Base-by-base conservation (phyloP, 2,113 vertebrate species). In the Vombatus ursinus region DNA sequence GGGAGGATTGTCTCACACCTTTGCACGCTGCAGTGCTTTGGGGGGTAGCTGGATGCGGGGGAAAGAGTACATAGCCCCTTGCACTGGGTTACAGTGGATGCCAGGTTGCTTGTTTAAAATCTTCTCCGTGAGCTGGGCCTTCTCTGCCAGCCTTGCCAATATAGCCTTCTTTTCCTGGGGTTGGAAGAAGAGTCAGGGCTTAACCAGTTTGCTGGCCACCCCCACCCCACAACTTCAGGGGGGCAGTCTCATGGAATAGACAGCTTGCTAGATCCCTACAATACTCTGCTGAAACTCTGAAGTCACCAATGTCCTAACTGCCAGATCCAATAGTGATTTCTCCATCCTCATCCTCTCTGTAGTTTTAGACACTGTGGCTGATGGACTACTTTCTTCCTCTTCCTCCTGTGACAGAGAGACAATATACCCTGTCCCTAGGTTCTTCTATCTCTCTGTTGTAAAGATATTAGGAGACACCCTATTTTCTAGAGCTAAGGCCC, bases 21-120 rank as follows among this genome's bases (percentile, higher is more conserved):
- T 94, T 12, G 99, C 99, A 0, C 98, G 99, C 14, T 97, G 97
- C 50, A 99, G 26, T 0, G 99, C 99, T 0, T 98, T 98, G 4
- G 99, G 98, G 0, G 99, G 99, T 90, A 99, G 98, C 52, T 98
- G 97, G 53, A 99, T 98, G 1, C 97, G 92, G 0, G 99, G 99
- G 97, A 99, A 99, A 53, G 99, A 99, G 96, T 99, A 99, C 99
- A 99, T 99, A 52, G 99, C 99, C 0, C 99, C 99, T 98, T 99
- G 99, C 94, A 99, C 99, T 0, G 99, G 99, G 97, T 99, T 99
- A 97, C 99, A 99, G 95, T 2, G 98, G 98, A 99, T 99, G 22
- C 99, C 99, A 0, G 99, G 98, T 0, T 98, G 98, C 0, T 97
- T 97, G 50, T 99, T 99, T 93, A 99, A 99, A 61, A 99, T 98